A percentile compares a stretch with the other conserved stretches of the same genome.
Conservation (phyloP, 92 coral and sea anemone species). For the Anthopleura xanthogrammica region DNA sequence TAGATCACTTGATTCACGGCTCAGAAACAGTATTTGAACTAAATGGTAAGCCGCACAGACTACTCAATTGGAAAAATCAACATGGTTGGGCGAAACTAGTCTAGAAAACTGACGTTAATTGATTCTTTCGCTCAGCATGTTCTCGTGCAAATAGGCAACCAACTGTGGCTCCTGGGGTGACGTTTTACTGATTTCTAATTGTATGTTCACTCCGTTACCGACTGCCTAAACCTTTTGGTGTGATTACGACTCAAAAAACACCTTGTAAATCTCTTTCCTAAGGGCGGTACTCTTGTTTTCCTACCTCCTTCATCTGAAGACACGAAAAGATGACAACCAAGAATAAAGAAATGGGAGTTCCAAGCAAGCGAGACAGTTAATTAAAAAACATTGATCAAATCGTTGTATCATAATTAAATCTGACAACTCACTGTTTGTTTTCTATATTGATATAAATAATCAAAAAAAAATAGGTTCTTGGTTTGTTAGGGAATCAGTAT, state of each 20-base stretch:
- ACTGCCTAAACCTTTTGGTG: not conserved
- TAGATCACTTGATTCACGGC: too few species aligned
- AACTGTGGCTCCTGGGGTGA: constrained; percentile 23
- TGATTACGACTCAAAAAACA: not conserved
- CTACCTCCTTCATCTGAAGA: not conserved
- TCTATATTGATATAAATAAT: not conserved
- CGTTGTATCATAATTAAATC: constrained; percentile 20
- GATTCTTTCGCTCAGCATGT: constrained; percentile 40
- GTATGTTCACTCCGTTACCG: constrained; percentile 11
- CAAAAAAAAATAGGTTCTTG: not conserved
- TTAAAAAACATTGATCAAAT: not conserved
- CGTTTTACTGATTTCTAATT: constrained; percentile 24
- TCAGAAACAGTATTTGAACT: not conserved
- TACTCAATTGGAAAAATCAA: not conserved
- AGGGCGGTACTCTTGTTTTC: not conserved
- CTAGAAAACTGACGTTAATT: constrained; percentile 16
- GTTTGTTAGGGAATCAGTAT: not conserved
- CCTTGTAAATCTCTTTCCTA: not conserved
- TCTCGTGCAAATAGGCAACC: constrained; percentile 28
- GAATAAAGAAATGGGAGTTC: not conserved
- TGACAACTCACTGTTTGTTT: constrained; percentile 8
- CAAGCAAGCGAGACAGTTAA: not conserved
- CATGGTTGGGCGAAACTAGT: constrained; percentile 1
- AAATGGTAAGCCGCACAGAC: constrained; percentile 5
- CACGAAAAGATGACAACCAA: not conserved